phyloP scores from a whole-genome alignment of 2,113 vertebrate genomes.

The Aldabrachelys gigantea region DNA sequence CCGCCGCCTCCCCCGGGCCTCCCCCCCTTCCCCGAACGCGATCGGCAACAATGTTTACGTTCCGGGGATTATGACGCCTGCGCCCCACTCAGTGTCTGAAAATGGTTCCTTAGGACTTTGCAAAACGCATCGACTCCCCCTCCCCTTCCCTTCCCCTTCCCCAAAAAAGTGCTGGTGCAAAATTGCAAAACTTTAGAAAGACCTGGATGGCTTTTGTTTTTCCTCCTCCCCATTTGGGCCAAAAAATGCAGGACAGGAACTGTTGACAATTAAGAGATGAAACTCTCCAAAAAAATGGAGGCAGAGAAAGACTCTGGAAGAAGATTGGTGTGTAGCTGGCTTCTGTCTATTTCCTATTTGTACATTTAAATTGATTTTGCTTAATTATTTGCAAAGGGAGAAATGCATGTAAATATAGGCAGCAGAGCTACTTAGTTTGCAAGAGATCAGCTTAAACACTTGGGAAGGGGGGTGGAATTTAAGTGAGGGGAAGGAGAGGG shows the following conservation, averaged over 20 bases:
- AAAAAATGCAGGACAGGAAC: slow-evolving; percentile 81
- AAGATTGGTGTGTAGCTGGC: slow-evolving; percentile 93
- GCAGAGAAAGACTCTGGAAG: slow-evolving; percentile 91
- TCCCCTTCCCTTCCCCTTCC: not conserved
- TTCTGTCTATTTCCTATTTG: slow-evolving; percentile 69
- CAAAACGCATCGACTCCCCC: slow-evolving; percentile 77
- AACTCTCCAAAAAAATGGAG: slow-evolving; percentile 88
- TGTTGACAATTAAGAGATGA: slow-evolving; percentile 84
- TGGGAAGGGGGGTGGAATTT: slow-evolving; percentile 64
- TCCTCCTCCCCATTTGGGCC: slow-evolving; percentile 69
- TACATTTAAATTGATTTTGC: slow-evolving; percentile 71
- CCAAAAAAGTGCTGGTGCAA: slow-evolving; percentile 81
- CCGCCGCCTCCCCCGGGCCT: not conserved
- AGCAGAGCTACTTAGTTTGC: slow-evolving; percentile 36
- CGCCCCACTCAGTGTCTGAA: slow-evolving; percentile 79
- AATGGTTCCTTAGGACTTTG: slow-evolving; percentile 92
- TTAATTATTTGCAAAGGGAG: slow-evolving; percentile 56
- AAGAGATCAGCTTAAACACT: slow-evolving; percentile 15
- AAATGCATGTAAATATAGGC: slow-evolving; percentile 49
- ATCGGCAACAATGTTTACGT: slow-evolving; percentile 88
- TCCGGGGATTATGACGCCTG: slow-evolving; percentile 88
- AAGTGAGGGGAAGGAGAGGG: slow-evolving; percentile 72
- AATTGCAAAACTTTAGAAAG: slow-evolving; percentile 81
- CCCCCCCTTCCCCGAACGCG: not conserved
- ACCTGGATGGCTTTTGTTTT: slow-evolving; percentile 77